Percentiles rank a stretch among this genome's conserved stretches.
These are phyloP conservation scores for cat (Felis catus) DNA, from an alignment of 2,113 vertebrate genomes.

Conservation along the genomic window DNA sequence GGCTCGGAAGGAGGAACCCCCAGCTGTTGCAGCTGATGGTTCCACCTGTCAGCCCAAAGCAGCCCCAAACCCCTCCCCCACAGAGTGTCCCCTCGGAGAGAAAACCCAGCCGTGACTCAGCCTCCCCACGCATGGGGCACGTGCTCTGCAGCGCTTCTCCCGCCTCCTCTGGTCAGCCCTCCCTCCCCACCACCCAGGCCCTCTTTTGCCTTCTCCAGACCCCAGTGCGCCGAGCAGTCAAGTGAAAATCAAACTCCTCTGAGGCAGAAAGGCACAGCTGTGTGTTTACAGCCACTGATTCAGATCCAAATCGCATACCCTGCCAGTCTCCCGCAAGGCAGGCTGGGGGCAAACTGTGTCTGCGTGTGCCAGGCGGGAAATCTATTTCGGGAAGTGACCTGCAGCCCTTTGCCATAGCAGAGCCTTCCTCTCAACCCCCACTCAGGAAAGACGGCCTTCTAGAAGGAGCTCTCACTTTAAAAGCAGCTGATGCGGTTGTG, in stretches of 20 bases:
- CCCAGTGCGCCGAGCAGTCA: conserved; percentile 16
- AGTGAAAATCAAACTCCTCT: conserved; percentile 61
- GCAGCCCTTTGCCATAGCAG: conserved; percentile 29
- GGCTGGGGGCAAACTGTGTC: conserved; percentile 31
- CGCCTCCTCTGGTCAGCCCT: neutral
- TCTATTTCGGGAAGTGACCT: conserved; percentile 73
- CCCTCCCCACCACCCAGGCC: neutral
- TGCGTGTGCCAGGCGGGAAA: neutral
- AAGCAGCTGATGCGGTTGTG: neutral
- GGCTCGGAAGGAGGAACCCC: neutral
- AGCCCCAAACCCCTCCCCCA: neutral
- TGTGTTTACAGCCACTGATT: conserved; percentile 67
- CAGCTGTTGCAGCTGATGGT: neutral
- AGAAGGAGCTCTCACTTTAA: conserved; percentile 24
- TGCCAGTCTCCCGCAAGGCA: conserved; percentile 56
- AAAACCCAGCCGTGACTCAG: neutral
- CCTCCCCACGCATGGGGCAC: neutral
- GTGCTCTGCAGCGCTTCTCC: neutral
- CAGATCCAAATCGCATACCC: conserved; percentile 50
- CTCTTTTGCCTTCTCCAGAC: conserved; percentile 24
- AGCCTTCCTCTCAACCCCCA: conserved; percentile 20
- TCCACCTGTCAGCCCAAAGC: conserved; percentile 19
- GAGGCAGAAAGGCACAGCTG: conserved; percentile 78
- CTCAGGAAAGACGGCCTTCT: conserved; percentile 34
- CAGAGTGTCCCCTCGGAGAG: neutral